Percentiles rank a stretch among this genome's conserved stretches.
These are phyloP conservation scores for Megaleporinus macrocephalus DNA, from an alignment of 2,113 vertebrate species.

Conservation along the genomic window DNA sequence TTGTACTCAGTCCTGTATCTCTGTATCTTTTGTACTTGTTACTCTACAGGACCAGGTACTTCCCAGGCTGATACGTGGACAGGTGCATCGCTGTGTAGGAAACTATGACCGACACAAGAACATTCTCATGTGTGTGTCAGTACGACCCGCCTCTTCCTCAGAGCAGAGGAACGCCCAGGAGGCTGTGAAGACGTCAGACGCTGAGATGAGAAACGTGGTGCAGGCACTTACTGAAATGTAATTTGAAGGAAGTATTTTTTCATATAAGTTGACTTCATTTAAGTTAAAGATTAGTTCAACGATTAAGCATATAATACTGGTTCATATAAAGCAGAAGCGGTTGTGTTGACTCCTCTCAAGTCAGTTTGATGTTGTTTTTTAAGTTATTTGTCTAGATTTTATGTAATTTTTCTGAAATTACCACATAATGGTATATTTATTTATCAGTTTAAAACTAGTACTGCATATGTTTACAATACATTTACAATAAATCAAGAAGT, in stretches of 20 bases:
- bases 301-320: neutral
- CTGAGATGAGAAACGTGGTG: slow-evolving; percentile 82
- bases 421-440: neutral
- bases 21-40: neutral
- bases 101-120: slow-evolving; percentile 86
- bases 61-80: slow-evolving; percentile 91
- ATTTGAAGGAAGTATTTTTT: slow-evolving; percentile 18
- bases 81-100: slow-evolving; percentile 90
- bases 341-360: neutral
- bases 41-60: slow-evolving; percentile 85
- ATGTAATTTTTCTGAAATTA: neutral
- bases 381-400: neutral
- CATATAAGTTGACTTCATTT: neutral
- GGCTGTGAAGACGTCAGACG: slow-evolving; percentile 82
- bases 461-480: neutral
- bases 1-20: neutral
- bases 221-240: slow-evolving; percentile 82
- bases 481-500: neutral
- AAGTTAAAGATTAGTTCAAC: slow-evolving; percentile 7
- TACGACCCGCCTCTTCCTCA: slow-evolving; percentile 81
- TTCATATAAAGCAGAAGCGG: neutral
- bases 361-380: neutral
- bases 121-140: slow-evolving; percentile 86
- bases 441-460: neutral
- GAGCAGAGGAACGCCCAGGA: slow-evolving; percentile 87